A percentile compares a stretch with the other conserved stretches of the same genome.
phyloP scores from a whole-genome alignment of 2,888 invertebrate species.

The Phasia obesa region DNA sequence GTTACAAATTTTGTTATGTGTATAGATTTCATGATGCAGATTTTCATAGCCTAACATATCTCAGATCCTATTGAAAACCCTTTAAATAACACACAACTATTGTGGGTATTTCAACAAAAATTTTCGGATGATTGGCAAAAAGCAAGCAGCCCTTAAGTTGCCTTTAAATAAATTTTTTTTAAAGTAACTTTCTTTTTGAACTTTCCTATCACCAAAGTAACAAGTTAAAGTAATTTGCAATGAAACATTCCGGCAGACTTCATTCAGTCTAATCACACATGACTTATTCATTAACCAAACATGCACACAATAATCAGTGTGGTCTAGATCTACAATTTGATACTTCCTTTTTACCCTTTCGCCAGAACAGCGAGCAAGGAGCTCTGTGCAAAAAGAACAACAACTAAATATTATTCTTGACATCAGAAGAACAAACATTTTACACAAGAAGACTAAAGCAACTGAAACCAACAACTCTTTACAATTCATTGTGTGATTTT shows the following conservation, averaged over 20 bases:
- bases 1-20: too few relatives aligned
- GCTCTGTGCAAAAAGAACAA: slow-evolving; percentile 17
- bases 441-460: slow-evolving; percentile 20
- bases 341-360: slow-evolving; percentile 23
- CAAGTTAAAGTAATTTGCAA: not conserved
- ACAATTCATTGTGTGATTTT: slow-evolving; percentile 55
- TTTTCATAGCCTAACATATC: too few relatives aligned
- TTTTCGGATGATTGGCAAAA: too few relatives aligned
- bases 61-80: too few relatives aligned
- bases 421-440: slow-evolving; percentile 8
- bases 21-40: too few relatives aligned
- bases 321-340: slow-evolving; percentile 9
- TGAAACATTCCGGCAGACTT: not conserved
- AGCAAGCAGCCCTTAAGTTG: too few relatives aligned
- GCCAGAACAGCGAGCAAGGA: slow-evolving; percentile 30
- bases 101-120: too few relatives aligned
- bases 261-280: slow-evolving; percentile 45
- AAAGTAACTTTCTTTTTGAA: too few relatives aligned
- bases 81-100: too few relatives aligned
- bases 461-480: slow-evolving; percentile 53
- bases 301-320: slow-evolving; percentile 34
- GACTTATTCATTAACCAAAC: slow-evolving; percentile 59
- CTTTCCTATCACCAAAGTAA: not conserved
- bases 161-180: too few relatives aligned
- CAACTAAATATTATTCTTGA: slow-evolving; percentile 11